These are phyloP conservation scores for Lamellibrachia luymesi DNA, from an alignment of 1,140 invertebrate species.

Conservation along the genomic window DNA sequence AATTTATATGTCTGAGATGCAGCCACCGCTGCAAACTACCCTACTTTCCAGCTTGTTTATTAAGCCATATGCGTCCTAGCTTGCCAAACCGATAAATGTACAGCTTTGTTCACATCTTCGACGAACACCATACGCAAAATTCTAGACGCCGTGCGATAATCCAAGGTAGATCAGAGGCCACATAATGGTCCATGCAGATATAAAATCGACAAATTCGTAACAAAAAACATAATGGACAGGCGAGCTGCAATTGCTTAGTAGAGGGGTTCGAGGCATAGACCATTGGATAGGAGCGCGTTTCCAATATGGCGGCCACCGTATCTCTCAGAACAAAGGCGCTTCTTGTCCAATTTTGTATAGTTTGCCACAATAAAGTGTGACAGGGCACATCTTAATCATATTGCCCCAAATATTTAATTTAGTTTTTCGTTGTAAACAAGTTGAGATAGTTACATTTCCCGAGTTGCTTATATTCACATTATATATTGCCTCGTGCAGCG, in stretches of 20 bases:
- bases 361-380: background rate
- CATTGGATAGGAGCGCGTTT: conserved; percentile 11
- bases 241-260: conserved; percentile 45
- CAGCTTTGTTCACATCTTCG: background rate
- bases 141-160: conserved; percentile 35
- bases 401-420: background rate
- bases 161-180: conserved; percentile 35
- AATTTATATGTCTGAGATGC: background rate
- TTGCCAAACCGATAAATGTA: conserved; percentile 19
- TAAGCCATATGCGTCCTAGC: conserved; percentile 44
- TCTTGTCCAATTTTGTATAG: background rate
- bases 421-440: background rate
- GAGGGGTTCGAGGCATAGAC: conserved; percentile 34
- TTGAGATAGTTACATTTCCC: background rate
- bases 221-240: conserved; percentile 57
- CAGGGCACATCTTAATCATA: background rate
- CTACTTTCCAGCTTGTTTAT: conserved; percentile 44
- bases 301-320: conserved; percentile 18
- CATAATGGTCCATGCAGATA: conserved; percentile 31
- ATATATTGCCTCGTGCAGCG: background rate
- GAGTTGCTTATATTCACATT: background rate
- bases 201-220: conserved; percentile 43
- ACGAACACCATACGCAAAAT: conserved; percentile 35
- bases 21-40: conserved; percentile 42
- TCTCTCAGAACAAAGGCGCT: background rate